phyloP scores from a whole-genome alignment of 2,113 vertebrate species.

The Typhlomys cinereus region DNA sequence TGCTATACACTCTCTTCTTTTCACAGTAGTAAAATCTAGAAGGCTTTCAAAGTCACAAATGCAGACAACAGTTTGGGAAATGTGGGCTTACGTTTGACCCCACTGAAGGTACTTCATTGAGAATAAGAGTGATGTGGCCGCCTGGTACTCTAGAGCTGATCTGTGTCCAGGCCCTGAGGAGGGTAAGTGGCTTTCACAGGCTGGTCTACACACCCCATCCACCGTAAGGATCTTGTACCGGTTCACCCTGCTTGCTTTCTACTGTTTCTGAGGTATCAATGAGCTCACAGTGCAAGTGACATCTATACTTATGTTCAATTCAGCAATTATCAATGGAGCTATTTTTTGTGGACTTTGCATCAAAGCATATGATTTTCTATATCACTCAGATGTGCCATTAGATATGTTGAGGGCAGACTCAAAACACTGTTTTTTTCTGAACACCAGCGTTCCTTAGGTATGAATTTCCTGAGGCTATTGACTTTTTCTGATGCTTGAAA shows the following conservation, averaged over 20 bases:
- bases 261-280: neutral
- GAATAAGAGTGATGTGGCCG: neutral
- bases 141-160: neutral
- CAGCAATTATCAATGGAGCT: neutral
- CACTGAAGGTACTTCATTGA: neutral
- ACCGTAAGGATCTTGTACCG: neutral
- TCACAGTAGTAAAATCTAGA: neutral
- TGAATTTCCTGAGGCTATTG: slow-evolving; percentile 30
- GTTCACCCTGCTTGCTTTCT: neutral
- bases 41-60: neutral
- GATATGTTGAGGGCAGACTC: neutral
- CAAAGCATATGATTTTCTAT: neutral
- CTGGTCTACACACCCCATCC: accelerated
- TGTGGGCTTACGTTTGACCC: neutral
- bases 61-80: neutral
- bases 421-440: slow-evolving; percentile 28
- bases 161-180: neutral
- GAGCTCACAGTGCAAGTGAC: neutral
- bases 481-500: slow-evolving; percentile 11
- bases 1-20: neutral
- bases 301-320: slow-evolving; percentile 30
- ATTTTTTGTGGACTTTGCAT: neutral
- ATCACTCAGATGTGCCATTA: slow-evolving; percentile 18
- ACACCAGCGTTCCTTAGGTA: neutral
- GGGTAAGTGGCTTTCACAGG: neutral